Conservation (phyloP, 1,140 invertebrate genomes). For the Ceratina calcarata region DNA sequence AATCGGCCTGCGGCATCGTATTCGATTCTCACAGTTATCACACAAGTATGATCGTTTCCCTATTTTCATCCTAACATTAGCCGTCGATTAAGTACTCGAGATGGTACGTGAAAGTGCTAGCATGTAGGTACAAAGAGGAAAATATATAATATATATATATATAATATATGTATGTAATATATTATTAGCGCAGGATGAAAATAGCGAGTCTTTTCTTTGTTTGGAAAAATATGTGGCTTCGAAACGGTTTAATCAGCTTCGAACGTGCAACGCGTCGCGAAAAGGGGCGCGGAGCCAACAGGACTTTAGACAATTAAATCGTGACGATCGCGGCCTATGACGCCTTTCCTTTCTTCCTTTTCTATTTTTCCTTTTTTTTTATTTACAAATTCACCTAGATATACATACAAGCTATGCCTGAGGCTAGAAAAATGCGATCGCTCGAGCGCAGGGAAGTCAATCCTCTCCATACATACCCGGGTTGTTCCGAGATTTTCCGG, state of each 20-base stretch:
- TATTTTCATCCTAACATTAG: slow-evolving; percentile 24
- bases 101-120: slow-evolving; percentile 16
- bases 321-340: slow-evolving; percentile 4
- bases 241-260: slow-evolving; percentile 22
- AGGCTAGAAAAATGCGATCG: slow-evolving; percentile 60
- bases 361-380: slow-evolving; percentile 20
- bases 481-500: background rate
- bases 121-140: slow-evolving; percentile 46
- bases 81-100: slow-evolving; percentile 8
- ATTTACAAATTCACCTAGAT: slow-evolving; percentile 62
- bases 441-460: slow-evolving; percentile 55
- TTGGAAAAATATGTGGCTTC: slow-evolving; percentile 43
- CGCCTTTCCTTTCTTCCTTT: too few relatives aligned
- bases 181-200: slow-evolving; percentile 43
- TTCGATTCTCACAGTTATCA: slow-evolving; percentile 6
- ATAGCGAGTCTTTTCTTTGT: slow-evolving; percentile 38
- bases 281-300: background rate
- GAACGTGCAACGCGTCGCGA: background rate
- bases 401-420: slow-evolving; percentile 55
- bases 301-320: slow-evolving; percentile 2
- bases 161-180: background rate
- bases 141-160: slow-evolving; percentile 21
- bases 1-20: background rate
- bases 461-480: background rate
- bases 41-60: background rate